phyloP scores from a whole-genome alignment of 2,797 vertebrate genomes.

The Pipistrellus kuhlii region DNA sequence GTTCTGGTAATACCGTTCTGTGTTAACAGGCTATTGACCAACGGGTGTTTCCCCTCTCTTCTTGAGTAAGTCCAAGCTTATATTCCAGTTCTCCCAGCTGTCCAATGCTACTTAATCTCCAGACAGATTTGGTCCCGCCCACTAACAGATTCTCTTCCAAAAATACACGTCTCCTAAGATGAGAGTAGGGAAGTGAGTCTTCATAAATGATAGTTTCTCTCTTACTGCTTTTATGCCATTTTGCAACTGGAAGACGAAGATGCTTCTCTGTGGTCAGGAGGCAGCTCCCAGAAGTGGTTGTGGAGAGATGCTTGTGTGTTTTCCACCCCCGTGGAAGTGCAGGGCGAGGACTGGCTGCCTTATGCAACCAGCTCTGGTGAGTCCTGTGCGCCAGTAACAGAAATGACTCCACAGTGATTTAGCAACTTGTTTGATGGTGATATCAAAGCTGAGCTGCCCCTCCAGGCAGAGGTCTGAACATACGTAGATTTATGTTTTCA shows the following conservation, averaged over 20 bases:
- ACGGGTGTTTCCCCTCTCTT: background rate
- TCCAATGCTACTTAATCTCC: slow-evolving; percentile 9
- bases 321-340: background rate
- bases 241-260: slow-evolving; percentile 56
- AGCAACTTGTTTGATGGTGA: slow-evolving; percentile 9
- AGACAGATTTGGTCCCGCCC: background rate
- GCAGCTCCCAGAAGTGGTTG: slow-evolving; percentile 47
- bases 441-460: background rate
- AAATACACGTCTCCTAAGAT: background rate
- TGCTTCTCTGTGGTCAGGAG: background rate
- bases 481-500: background rate
- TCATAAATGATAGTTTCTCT: background rate
- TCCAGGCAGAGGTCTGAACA: background rate
- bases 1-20: background rate
- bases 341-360: slow-evolving; percentile 2
- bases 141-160: slow-evolving; percentile 39
- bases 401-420: background rate
- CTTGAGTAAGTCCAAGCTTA: slow-evolving; percentile 30
- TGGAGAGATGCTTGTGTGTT: slow-evolving; percentile 39
- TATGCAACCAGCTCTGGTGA: background rate
- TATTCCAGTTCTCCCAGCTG: slow-evolving; percentile 20
- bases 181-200: slow-evolving; percentile 23
- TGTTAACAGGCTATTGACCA: background rate
- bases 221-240: slow-evolving; percentile 45
- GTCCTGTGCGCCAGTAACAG: slow-evolving; percentile 3